These are phyloP conservation scores for Acanthis flammea DNA, from an alignment of 2,797 vertebrate genomes.

Conservation along the genomic window DNA sequence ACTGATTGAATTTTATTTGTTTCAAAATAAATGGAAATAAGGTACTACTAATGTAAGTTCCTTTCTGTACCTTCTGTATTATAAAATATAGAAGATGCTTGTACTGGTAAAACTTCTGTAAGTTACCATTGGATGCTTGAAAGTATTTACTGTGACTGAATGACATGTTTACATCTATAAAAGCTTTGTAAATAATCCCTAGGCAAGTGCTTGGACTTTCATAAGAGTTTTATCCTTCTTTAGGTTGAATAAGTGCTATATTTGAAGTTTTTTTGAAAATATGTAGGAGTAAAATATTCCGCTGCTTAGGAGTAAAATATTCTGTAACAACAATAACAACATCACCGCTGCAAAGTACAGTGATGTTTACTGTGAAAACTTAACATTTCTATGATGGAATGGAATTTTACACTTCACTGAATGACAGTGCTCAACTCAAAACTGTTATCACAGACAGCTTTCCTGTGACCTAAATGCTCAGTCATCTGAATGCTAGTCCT, in stretches of 20 bases:
- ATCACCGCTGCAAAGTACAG: background rate
- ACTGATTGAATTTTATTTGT: background rate
- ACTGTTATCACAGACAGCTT: background rate
- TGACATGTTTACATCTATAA: background rate
- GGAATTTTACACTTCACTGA: background rate
- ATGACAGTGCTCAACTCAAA: background rate
- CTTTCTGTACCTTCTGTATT: background rate
- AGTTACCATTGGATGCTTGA: background rate
- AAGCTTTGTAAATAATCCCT: background rate
- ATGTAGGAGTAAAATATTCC: background rate
- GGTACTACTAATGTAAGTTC: background rate
- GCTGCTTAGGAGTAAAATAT: background rate
- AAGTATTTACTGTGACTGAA: background rate
- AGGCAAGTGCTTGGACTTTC: background rate
- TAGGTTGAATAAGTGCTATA: background rate
- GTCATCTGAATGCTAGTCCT: background rate
- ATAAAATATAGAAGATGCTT: background rate
- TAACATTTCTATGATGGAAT: background rate
- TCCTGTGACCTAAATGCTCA: background rate
- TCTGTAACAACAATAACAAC: background rate
- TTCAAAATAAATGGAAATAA: background rate
- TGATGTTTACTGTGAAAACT: background rate
- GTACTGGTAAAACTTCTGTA: background rate
- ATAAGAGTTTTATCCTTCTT: background rate
- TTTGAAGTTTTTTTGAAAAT: background rate